Conservation (phyloP, 2,888 invertebrate genomes). For the Punctoribates punctum region DNA sequence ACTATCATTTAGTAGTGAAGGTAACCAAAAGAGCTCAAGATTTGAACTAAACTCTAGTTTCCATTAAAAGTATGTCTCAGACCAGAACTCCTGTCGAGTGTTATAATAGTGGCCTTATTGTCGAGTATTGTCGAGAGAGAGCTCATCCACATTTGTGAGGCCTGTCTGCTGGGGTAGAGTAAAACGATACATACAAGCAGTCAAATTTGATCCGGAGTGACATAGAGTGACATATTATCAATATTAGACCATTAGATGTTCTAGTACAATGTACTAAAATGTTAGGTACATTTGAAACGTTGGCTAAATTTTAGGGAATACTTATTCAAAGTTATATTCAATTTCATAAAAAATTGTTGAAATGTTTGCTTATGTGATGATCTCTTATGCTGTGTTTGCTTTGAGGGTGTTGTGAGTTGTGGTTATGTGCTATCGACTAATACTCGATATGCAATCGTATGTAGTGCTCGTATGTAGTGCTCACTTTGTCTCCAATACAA, state of each 20-base stretch:
- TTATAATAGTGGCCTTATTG: conserved; percentile 19
- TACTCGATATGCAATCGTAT: not conserved
- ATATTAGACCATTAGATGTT: conserved; percentile 28
- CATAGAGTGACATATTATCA: conserved; percentile 12
- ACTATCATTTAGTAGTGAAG: conserved; percentile 16
- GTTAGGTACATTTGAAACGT: not conserved
- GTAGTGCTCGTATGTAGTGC: not conserved
- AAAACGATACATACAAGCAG: conserved; percentile 23
- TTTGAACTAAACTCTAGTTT: not conserved
- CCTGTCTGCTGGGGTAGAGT: not conserved
- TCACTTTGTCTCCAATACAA: not conserved
- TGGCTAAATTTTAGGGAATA: not conserved
- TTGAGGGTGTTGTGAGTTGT: conserved; percentile 23
- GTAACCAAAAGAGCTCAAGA: not conserved
- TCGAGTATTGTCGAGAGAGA: not conserved
- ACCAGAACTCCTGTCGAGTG: not conserved
- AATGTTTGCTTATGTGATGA: conserved; percentile 33
- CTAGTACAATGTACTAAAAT: not conserved
- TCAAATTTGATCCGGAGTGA: conserved; percentile 21
- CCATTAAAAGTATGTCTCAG: conserved; percentile 28
- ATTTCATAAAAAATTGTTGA: conserved; percentile 32
- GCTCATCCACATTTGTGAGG: not conserved
- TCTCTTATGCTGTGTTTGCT: conserved; percentile 28
- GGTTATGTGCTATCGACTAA: not conserved
- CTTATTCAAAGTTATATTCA: conserved; percentile 19